These are phyloP conservation scores for Ornithorhynchus anatinus DNA, from an alignment of 2,113 vertebrate genomes.

Conservation along the genomic window DNA sequence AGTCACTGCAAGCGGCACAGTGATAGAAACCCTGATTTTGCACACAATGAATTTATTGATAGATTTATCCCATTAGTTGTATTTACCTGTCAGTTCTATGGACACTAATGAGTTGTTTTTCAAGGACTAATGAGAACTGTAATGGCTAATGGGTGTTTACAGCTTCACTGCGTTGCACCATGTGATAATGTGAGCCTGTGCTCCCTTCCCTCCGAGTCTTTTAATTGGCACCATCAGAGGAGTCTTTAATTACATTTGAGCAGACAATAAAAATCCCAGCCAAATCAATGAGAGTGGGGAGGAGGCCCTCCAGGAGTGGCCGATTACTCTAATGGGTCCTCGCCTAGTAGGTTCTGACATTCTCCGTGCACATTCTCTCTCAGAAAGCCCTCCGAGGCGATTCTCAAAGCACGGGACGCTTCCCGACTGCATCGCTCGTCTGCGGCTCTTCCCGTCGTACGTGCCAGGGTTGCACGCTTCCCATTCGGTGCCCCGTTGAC, in stretches of 20 bases:
- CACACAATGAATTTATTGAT: slow-evolving; percentile 86
- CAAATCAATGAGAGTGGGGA: slow-evolving; percentile 55
- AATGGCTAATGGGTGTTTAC: slow-evolving; percentile 92
- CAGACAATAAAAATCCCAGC: slow-evolving; percentile 59
- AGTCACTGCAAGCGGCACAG: slow-evolving; percentile 49
- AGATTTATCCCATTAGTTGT: slow-evolving; percentile 89
- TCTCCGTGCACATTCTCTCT: background rate
- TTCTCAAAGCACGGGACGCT: background rate
- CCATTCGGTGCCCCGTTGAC: no score
- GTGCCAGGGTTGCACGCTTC: no score
- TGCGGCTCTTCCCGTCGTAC: background rate
- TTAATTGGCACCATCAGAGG: slow-evolving; percentile 81
- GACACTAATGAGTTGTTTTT: slow-evolving; percentile 92
- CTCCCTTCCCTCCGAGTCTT: slow-evolving; percentile 63
- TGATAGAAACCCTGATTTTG: slow-evolving; percentile 75
- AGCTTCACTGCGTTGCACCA: slow-evolving; percentile 66
- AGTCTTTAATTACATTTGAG: slow-evolving; percentile 70
- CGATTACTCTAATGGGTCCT: slow-evolving; percentile 17
- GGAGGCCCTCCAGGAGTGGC: slow-evolving; percentile 24
- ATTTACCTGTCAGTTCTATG: slow-evolving; percentile 89
- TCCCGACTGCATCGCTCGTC: background rate
- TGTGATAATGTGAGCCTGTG: slow-evolving; percentile 64
- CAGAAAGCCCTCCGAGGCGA: background rate
- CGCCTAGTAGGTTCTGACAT: background rate
- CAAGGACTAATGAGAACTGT: slow-evolving; percentile 90